A percentile compares a stretch with the other conserved stretches of the same genome.
Conservation (phyloP, 2,113 vertebrate species). For the Anoura caudifer region DNA sequence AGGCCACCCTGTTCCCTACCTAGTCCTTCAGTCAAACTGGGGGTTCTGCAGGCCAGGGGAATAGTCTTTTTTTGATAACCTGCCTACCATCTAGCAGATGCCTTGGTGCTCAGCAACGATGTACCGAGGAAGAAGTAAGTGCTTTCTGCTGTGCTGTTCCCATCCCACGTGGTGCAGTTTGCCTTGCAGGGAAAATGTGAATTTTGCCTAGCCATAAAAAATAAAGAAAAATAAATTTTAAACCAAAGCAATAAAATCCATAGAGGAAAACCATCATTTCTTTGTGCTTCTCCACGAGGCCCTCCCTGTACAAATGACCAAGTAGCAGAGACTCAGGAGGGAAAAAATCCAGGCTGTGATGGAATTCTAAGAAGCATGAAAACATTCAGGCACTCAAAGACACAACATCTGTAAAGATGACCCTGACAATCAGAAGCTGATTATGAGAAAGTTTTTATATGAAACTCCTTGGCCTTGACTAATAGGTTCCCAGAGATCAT, state of each 20-base stretch:
- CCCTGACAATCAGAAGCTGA: neutral
- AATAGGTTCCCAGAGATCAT: neutral
- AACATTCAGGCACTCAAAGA: neutral
- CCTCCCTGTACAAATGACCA: neutral
- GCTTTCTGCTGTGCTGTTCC: neutral
- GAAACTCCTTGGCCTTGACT: neutral
- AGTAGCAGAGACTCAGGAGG: neutral
- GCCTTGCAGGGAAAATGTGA: neutral
- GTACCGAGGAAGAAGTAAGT: neutral
- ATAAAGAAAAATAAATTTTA: neutral
- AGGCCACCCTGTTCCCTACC: neutral
- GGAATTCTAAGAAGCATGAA: neutral
- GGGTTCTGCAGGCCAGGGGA: fast-evolving
- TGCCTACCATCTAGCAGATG: neutral
- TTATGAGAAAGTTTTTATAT: neutral
- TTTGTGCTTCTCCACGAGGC: neutral
- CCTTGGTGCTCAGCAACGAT: neutral
- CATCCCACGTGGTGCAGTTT: neutral
- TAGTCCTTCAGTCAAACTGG: neutral
- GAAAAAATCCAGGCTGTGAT: neutral
- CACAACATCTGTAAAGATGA: neutral
- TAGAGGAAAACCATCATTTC: neutral
- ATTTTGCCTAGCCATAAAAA: neutral
- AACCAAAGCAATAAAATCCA: neutral
- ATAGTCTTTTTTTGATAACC: neutral